Evolutionary conservation across 2,888 invertebrate species (phyloP).

Genomic region (Ernsta delagoae): DNA sequence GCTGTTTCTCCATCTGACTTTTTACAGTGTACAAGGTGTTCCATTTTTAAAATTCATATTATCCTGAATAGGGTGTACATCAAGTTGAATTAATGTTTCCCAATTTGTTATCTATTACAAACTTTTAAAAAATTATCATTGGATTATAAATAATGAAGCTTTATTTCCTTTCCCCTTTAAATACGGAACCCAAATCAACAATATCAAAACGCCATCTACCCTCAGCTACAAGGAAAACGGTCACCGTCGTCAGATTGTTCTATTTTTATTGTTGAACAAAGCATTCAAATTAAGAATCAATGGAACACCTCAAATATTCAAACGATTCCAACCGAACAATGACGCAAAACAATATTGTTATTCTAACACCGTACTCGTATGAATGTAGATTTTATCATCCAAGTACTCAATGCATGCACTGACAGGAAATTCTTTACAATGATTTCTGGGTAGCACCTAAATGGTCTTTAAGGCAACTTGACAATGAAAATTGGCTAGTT

Average conservation of each 20-base stretch:
- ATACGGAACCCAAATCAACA: background rate
- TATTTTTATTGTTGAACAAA: conserved; percentile 5
- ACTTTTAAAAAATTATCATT: too few relatives aligned
- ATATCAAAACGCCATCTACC: background rate
- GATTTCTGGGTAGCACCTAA: background rate
- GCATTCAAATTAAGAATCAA: conserved; percentile 3
- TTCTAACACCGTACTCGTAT: background rate
- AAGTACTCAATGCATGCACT: background rate
- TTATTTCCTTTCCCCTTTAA: background rate
- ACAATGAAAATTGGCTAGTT: too few relatives aligned
- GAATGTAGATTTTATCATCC: conserved; percentile 10
- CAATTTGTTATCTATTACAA: too few relatives aligned
- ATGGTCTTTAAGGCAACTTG: too few relatives aligned
- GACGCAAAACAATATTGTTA: conserved; percentile 10
- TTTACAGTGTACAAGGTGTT: too few relatives aligned
- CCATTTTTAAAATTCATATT: too few relatives aligned
- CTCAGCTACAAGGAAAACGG: background rate
- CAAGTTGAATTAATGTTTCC: too few relatives aligned
- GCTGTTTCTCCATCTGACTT: too few relatives aligned
- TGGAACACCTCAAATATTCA: background rate
- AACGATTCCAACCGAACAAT: background rate
- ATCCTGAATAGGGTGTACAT: too few relatives aligned
- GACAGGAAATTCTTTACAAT: conserved; percentile 2
- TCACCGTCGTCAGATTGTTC: background rate
- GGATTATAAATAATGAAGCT: too few relatives aligned